Conservation (phyloP, 2,113 vertebrate genomes). For the Tapirus terrestris region DNA sequence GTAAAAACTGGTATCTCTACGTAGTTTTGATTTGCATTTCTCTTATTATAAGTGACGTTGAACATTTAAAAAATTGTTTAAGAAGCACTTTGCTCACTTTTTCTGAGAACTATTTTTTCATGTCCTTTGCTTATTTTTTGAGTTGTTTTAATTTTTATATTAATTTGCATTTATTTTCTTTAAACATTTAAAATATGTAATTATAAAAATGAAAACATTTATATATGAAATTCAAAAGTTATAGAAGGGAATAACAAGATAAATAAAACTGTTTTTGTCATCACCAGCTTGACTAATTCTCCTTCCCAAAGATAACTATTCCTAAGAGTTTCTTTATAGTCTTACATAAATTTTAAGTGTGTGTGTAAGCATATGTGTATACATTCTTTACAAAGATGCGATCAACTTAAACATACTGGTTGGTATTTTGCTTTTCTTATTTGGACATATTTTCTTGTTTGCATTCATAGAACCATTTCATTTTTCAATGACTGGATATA, state of each 20-base stretch:
- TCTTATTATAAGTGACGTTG: not conserved
- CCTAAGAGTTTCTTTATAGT: not conserved
- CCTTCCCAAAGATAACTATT: not conserved
- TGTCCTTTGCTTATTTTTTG: not conserved
- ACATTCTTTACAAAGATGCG: not conserved
- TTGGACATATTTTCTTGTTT: not conserved
- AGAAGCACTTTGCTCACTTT: not conserved
- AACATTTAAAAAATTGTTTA: not conserved
- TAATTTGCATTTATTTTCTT: conserved; percentile 1
- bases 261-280: not conserved
- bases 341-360: not conserved
- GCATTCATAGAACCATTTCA: not conserved
- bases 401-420: not conserved
- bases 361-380: not conserved
- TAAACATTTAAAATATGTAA: not conserved
- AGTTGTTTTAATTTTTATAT: not conserved
- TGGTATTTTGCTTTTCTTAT: not conserved
- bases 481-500: not conserved
- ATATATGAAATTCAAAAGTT: not conserved
- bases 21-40: not conserved
- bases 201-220: not conserved
- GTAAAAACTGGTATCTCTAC: not conserved
- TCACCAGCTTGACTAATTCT: not conserved
- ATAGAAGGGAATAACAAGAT: not conserved
- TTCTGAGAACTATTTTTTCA: not conserved